Base-by-base conservation (phyloP, 2,797 vertebrate species). In the Rhabdophis nuchalis region DNA sequence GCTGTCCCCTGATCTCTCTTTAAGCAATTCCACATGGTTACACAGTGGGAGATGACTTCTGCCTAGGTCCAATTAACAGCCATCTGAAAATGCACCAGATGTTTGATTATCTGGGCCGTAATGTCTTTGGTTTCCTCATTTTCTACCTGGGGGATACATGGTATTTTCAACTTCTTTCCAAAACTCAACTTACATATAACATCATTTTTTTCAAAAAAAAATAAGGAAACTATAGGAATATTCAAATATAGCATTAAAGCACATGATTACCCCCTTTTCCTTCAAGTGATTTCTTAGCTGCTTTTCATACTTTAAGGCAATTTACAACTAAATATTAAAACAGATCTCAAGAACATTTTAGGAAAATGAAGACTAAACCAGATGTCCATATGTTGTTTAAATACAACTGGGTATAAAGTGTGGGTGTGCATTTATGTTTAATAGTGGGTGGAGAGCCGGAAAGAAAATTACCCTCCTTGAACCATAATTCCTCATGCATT, bases 51-150 rank as follows among this genome's bases (percentile, higher is more conserved):
- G 95, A 93, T 95, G 57, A 86, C 96, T 96, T 92, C 89, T 94
- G 41, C 94, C 50, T 91, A 92, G 92, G 41, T 95, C 86, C 93
- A 96, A 93, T 93, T 97, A 96, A 89, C n/a, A 89, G 90, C 86
- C 85, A 94, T 89, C 93, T 95, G 91, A 88, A 94, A 64, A 88
- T 92, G 60, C 85, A 94, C 89, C 54, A 91, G 93, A 87, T 57
- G 95, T 96, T 54, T 91, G 64, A 88, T 9, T 86, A 50, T 86
- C 11, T 85, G 68, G 87, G 54, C 88, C 53, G 52, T 52, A 60
- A 50, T 4, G 54, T 54, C 77, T 88, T 95, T 57, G 25, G 86
- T 23, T 68, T 94, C 88, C 88, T 93, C 41, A 82, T 5, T 16
- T 64, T 85, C 41, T 32, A 82, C 5, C 16, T 16, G 13, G 50